Base-by-base conservation (phyloP, 2,797 vertebrate genomes). In the Enteromius argenteus region DNA sequence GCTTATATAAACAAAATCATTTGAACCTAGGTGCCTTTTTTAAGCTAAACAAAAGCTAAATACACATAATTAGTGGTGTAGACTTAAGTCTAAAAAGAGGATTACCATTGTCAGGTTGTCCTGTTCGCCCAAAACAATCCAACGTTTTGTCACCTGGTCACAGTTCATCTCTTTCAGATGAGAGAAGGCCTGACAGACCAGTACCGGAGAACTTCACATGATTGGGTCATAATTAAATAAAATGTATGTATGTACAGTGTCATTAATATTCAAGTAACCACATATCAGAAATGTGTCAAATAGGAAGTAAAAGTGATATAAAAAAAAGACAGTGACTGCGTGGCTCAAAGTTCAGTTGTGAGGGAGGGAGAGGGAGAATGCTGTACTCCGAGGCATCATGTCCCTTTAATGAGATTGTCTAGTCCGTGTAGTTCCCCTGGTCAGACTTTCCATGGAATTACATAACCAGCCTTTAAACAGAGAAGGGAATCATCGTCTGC, bases 81-180 rank as follows among this genome's bases (percentile, higher is more conserved):
- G 37, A 62, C 37, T 19, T 44, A 19, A 37, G 67, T 68, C 39
- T 72, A 13, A 86, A 89, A 73, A 71, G 32, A 85, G 91, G 91
- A 92, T 91, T 93, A 91, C 92, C 92, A 90, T 92, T 93, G 90
- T 94, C 91, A 90, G 90, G 91, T 94, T 94, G 90, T 91, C 90
- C 90, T 92, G 90, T 92, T 92, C 92, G 90, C 90, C 88, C 87
- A 89, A 83, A 76, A 76, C 53, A 76, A 60, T 76, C 13, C 53
- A 10, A 27, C n/a, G 14, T 77, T 77, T 77, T 19, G 35, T 42
- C 51, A 77, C 74, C 53, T 77, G 2, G 53, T 35, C 60, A 78
- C 74, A 42, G 75, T 64, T 46, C 15, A 78, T 64, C 58, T 77
- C 37, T 60, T 37, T 42, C n/a, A 81, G 39, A 73, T 3, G n/a